Evolutionary conservation across 2,888 invertebrate genomes (phyloP).

Genomic region (Platycnemis pennipes): DNA sequence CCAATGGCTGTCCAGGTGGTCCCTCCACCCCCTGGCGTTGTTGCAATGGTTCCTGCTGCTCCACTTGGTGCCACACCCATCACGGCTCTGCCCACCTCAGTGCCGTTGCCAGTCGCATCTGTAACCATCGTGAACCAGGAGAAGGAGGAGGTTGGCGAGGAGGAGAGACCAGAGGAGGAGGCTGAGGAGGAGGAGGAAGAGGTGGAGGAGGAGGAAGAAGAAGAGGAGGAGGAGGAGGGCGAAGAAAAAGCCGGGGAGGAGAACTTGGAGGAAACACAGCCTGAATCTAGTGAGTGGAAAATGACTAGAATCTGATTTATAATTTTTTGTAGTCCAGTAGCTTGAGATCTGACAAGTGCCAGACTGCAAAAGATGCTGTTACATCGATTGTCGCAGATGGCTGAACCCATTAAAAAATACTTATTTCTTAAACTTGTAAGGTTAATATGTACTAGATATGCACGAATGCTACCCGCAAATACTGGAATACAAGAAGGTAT

Average conservation of each 20-base stretch:
- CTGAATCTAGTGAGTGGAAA: slow-evolving; percentile 43
- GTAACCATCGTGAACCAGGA: slow-evolving; percentile 71
- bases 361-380: no score
- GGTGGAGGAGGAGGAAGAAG: slow-evolving; percentile 77
- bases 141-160: slow-evolving; percentile 73
- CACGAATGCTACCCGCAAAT: no score
- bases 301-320: no score
- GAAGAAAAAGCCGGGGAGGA: slow-evolving; percentile 67
- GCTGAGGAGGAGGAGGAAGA: slow-evolving; percentile 76
- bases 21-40: slow-evolving; percentile 21
- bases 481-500: no score
- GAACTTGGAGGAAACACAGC: slow-evolving; percentile 70
- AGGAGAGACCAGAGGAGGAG: slow-evolving; percentile 74
- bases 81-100: slow-evolving; percentile 56
- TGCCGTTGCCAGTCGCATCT: slow-evolving; percentile 65
- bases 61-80: slow-evolving; percentile 68
- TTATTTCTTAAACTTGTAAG: no score
- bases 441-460: no score
- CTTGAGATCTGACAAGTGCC: no score
- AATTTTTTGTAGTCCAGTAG: no score
- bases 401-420: no score
- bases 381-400: no score
- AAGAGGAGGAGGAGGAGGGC: slow-evolving; percentile 73
- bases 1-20: slow-evolving; percentile 49
- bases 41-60: slow-evolving; percentile 70